phyloP scores from a whole-genome alignment of 2,113 vertebrate genomes.

The Cettia cetti region DNA sequence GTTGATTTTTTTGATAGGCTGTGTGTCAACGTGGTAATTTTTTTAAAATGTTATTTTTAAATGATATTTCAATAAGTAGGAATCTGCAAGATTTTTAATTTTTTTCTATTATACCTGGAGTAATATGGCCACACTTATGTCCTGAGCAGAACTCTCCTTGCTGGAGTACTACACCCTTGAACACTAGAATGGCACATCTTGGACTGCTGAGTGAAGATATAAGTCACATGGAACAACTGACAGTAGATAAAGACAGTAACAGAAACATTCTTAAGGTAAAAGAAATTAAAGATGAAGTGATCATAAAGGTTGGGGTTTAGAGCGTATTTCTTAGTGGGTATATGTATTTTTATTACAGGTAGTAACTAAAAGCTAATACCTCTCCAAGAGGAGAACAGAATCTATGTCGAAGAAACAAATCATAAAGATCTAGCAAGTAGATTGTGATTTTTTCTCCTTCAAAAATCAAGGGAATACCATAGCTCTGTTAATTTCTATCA shows the following conservation, averaged over 20 bases:
- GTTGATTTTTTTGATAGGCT: slow-evolving; percentile 41
- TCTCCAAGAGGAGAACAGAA: background rate
- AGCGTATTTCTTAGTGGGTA: background rate
- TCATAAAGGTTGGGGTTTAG: background rate
- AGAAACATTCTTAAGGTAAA: background rate
- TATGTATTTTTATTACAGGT: background rate
- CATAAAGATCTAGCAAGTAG: background rate
- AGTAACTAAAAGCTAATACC: background rate
- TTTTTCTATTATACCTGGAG: background rate
- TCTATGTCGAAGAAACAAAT: background rate
- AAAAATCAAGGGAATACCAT: background rate
- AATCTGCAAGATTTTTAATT: background rate
- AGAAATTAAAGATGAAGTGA: background rate
- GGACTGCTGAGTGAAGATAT: background rate
- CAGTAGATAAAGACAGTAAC: background rate
- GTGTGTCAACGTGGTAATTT: background rate
- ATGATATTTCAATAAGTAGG: background rate
- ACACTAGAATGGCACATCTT: background rate
- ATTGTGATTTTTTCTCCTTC: background rate
- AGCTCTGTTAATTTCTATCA: background rate
- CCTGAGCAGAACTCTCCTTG: background rate
- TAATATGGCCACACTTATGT: background rate
- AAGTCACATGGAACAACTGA: background rate
- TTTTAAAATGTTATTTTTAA: background rate
- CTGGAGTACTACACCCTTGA: background rate